Evolutionary conservation across 2,113 vertebrate species (phyloP).

Genomic region (Saguinus imperator): DNA sequence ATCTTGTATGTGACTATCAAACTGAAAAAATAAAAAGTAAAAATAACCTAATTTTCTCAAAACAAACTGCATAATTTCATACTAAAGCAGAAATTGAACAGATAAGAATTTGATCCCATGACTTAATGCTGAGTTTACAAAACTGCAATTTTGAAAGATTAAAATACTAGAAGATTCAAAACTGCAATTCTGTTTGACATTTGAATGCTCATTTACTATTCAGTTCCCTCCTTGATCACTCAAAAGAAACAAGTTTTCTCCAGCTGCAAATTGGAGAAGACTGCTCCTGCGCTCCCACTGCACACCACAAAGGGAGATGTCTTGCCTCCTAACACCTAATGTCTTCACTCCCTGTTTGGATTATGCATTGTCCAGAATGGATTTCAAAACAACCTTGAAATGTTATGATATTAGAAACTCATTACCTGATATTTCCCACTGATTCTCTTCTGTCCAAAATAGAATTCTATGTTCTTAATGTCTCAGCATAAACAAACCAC

Average conservation of each 20-base stretch:
- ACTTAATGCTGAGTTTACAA: constrained; percentile 43
- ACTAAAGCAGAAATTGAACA: constrained; percentile 51
- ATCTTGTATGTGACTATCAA: constrained; percentile 27
- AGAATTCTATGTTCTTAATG: constrained; percentile 69
- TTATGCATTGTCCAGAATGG: constrained; percentile 19
- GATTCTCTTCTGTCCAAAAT: constrained; percentile 42
- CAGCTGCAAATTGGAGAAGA: constrained; percentile 56
- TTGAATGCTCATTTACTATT: constrained; percentile 48
- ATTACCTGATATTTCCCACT: constrained; percentile 63
- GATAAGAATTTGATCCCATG: constrained; percentile 49
- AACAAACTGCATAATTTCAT: constrained; percentile 58
- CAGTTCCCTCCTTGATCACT: constrained; percentile 35
- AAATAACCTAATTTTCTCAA: constrained; percentile 41
- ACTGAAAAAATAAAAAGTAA: constrained; percentile 49
- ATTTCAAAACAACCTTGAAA: constrained; percentile 71
- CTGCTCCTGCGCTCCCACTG: neutral
- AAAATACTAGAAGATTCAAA: constrained; percentile 59
- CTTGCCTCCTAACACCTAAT: neutral
- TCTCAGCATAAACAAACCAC: constrained; percentile 46
- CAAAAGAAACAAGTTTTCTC: constrained; percentile 53
- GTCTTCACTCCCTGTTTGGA: constrained; percentile 56
- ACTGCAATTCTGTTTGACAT: constrained; percentile 62
- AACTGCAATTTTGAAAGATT: constrained; percentile 68
- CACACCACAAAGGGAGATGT: constrained; percentile 38
- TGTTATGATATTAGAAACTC: constrained; percentile 54